A percentile compares a stretch with the other conserved stretches of the same genome.
Conservation (phyloP, 2,797 vertebrate species). For the Spheniscus humboldti region DNA sequence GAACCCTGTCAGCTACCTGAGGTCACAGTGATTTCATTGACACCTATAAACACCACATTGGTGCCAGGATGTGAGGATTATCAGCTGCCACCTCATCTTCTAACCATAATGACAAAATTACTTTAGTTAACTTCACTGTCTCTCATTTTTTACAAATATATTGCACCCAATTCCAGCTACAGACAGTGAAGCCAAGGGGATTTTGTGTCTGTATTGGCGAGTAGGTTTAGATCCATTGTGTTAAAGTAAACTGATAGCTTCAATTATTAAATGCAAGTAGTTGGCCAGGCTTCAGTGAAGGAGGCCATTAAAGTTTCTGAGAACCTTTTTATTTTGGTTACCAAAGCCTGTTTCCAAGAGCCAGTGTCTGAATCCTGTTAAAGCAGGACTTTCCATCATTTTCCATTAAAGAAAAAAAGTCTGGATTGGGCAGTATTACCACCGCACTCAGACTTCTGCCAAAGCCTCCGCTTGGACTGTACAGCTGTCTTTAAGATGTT, state of each 20-base stretch:
- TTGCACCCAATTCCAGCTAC: not conserved
- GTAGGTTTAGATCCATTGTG: not conserved
- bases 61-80: not conserved
- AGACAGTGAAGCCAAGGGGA: not conserved
- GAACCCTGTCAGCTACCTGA: not conserved
- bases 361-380: slow-evolving; percentile 30
- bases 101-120: not conserved
- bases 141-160: not conserved
- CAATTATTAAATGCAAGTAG: slow-evolving; percentile 31
- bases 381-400: slow-evolving; percentile 54
- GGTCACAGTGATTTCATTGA: not conserved
- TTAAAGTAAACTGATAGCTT: slow-evolving; percentile 48
- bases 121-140: not conserved
- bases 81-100: not conserved
- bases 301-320: slow-evolving; percentile 14
- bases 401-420: slow-evolving; percentile 40
- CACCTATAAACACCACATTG: not conserved
- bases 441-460: not conserved
- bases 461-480: slow-evolving; percentile 36
- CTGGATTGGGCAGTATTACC: slow-evolving; percentile 45
- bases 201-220: slow-evolving; percentile 8
- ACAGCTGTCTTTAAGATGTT: not conserved
- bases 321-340: slow-evolving; percentile 64
- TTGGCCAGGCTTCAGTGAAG: slow-evolving; percentile 31
- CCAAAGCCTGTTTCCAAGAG: slow-evolving; percentile 50